Conservation (phyloP, 2,888 invertebrate species). For the Apodemia duryi region DNA sequence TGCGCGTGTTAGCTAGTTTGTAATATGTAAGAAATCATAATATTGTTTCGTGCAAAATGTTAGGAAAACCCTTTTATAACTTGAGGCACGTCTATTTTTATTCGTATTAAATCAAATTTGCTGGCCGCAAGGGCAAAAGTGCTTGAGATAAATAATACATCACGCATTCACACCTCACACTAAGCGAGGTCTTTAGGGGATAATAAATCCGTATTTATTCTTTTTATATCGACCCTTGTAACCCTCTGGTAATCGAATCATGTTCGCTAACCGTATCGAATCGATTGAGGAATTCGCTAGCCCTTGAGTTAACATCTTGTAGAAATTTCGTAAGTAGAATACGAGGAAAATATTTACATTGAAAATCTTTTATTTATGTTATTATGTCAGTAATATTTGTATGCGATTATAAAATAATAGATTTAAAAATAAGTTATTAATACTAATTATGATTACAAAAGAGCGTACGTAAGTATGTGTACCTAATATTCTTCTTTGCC, state of each 20-base stretch:
- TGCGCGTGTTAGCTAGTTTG: not conserved
- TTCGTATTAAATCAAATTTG: constrained; percentile 65
- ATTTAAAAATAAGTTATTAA: too few relatives aligned
- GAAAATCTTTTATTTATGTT: too few relatives aligned
- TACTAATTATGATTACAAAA: too few relatives aligned
- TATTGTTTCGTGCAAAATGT: not conserved
- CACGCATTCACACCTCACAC: constrained; percentile 69
- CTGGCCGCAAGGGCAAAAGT: constrained; percentile 60
- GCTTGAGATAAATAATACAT: constrained; percentile 68
- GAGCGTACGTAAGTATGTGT: too few relatives aligned
- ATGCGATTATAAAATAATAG: too few relatives aligned
- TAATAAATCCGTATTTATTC: constrained; percentile 79
- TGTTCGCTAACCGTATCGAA: constrained; percentile 60
- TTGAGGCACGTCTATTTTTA: constrained; percentile 58
- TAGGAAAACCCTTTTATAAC: constrained; percentile 38
- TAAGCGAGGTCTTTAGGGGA: constrained; percentile 71
- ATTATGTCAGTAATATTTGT: too few relatives aligned
- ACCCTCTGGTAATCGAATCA: constrained; percentile 69
- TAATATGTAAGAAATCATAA: not conserved
- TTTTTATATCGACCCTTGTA: constrained; percentile 61
- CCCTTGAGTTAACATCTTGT: constrained; percentile 24
- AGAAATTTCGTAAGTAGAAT: constrained; percentile 11
- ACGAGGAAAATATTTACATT: too few relatives aligned
- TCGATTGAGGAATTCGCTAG: constrained; percentile 45
- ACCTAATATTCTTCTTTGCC: too few relatives aligned